Evolutionary conservation across 53 echinoderm and acorn worm species (phyloP), one percentile per base, ranked within the genome.

Genomic region (Zoroaster sp.): DNA sequence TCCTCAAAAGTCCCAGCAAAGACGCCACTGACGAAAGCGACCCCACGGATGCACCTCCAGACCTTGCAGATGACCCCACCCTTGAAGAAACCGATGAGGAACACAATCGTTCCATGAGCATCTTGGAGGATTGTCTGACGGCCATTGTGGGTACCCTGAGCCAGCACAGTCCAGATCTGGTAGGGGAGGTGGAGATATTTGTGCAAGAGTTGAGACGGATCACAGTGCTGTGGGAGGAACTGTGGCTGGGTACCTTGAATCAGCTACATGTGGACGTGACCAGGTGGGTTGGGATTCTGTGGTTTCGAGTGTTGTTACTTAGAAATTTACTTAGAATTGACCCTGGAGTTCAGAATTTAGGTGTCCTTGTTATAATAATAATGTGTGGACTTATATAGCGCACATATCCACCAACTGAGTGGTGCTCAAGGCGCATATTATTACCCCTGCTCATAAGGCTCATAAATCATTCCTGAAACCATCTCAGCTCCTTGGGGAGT

Each of bases 221-320:
- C 47, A 96, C 96, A 0, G 88, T 96, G 42, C 93, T 96, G 17
- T 96, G 96, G 96, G 96, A 96, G 77, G 96, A 96, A 72, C 93
- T 96, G n/a, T 97, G 97, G 97, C 73, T 97, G 40, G 97, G 97
- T 15, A 97, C 97, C 1, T 85, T 97, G 40, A 97, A 94, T 73
- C 97, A 97, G 54, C 75, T 95, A 20, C 97, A 97, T 20, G 90
- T 94, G 33, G 97, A 97, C 83, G 93, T 97, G 18, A 92, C 95
- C 6, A 92, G 97, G 97, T 97, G 78, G 49, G 39, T 72, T n/a
- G n/a, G n/a, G n/a, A n/a, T n/a, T n/a, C n/a, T n/a, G n/a, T n/a
- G n/a, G n/a, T n/a, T n/a, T n/a, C n/a, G n/a, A n/a, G n/a, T n/a
- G n/a, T n/a, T n/a, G n/a, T n/a, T n/a, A n/a, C n/a, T n/a, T n/a